These are phyloP conservation scores for Castor canadensis DNA, from an alignment of 2,113 vertebrate genomes.

Conservation along the genomic window DNA sequence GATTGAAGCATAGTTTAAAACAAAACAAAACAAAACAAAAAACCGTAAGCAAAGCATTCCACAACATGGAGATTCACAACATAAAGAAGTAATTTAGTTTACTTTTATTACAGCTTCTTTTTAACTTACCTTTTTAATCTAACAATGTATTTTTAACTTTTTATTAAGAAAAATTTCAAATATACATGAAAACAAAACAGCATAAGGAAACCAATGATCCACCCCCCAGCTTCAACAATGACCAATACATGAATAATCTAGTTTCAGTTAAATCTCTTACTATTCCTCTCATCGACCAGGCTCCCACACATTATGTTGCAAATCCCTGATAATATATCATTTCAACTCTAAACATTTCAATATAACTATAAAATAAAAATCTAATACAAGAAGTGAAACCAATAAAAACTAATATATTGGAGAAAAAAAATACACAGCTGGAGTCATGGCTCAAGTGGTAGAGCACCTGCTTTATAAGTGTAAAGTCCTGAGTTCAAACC, in stretches of 20 bases:
- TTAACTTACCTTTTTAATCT: background rate
- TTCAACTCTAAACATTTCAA: conserved; percentile 44
- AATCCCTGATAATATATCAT: background rate
- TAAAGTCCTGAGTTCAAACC: too few relatives aligned
- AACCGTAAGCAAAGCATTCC: background rate
- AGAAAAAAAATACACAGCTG: too few relatives aligned
- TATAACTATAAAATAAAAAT: conserved; percentile 24
- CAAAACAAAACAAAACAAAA: background rate
- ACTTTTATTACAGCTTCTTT: conserved; percentile 21
- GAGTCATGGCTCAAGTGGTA: too few relatives aligned
- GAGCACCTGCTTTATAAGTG: too few relatives aligned
- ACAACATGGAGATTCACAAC: background rate
- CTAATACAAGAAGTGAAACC: too few relatives aligned
- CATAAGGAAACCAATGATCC: conserved; percentile 36
- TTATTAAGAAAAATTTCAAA: conserved; percentile 34
- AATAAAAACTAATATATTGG: too few relatives aligned
- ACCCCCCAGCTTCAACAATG: background rate
- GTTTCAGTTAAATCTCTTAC: conserved; percentile 21
- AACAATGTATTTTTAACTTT: background rate
- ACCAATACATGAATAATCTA: background rate
- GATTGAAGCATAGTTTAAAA: background rate
- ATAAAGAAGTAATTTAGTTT: background rate
- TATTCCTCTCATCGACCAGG: background rate
- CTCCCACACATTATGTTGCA: background rate
- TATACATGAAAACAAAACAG: background rate